A percentile compares a stretch with the other conserved stretches of the same genome.
These are phyloP conservation scores for Spodoptera picta DNA, from an alignment of 2,888 invertebrate species.

Conservation along the genomic window DNA sequence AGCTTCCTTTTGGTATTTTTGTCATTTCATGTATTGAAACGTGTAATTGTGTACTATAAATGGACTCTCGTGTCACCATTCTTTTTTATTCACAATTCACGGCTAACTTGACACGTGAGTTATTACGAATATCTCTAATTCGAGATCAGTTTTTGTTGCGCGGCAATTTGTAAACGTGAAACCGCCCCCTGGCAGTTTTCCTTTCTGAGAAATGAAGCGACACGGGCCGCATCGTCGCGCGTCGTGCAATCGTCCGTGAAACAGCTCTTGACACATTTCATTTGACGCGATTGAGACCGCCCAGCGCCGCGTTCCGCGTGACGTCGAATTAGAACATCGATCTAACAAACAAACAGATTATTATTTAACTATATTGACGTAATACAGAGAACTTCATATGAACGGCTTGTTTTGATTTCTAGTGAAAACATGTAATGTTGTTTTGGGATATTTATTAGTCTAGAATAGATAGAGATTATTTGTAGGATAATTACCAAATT, in stretches of 20 bases:
- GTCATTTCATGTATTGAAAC: no score
- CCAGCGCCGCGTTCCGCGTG: conserved; percentile 63
- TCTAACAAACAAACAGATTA: conserved; percentile 64
- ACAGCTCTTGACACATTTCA: conserved; percentile 85
- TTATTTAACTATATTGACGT: conserved; percentile 56
- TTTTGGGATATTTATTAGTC: conserved; percentile 34
- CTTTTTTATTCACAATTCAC: background rate
- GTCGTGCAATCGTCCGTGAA: conserved; percentile 82
- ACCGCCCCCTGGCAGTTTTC: conserved; percentile 53
- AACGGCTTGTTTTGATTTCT: conserved; percentile 35
- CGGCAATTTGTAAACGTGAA: conserved; percentile 55
- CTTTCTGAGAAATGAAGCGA: conserved; percentile 61
- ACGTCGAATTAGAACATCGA: conserved; percentile 70
- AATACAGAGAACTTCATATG: conserved; percentile 24
- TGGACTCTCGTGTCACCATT: background rate
- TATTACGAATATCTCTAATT: conserved; percentile 25
- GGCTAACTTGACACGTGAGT: conserved; percentile 7
- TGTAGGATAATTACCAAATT: background rate
- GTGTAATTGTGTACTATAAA: no score
- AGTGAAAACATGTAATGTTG: conserved; percentile 29
- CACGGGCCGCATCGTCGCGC: conserved; percentile 51
- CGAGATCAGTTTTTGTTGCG: conserved; percentile 39
- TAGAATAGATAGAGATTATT: conserved; percentile 35
- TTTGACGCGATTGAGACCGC: conserved; percentile 71
- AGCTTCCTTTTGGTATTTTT: background rate